Conservation (phyloP, 1,140 invertebrate genomes). For the Drosophila takahashii region DNA sequence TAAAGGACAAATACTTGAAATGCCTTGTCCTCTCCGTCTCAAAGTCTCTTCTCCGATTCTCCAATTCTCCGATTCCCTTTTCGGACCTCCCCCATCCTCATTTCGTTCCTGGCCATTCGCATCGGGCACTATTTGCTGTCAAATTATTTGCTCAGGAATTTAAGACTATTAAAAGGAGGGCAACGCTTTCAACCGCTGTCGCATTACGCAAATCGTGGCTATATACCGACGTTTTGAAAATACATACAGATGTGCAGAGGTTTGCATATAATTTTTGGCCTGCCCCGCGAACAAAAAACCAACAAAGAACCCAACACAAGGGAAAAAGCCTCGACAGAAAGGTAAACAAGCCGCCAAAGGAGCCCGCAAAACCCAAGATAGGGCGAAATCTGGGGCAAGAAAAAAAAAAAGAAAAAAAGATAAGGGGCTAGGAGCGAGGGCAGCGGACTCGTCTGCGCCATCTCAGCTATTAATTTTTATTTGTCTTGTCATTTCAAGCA, state of each 20-base stretch:
- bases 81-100: background rate
- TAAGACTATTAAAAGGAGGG: constrained; percentile 69
- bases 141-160: constrained; percentile 75
- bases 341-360: constrained; percentile 76
- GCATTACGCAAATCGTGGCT: constrained; percentile 62
- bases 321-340: constrained; percentile 59
- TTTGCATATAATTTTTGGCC: constrained; percentile 22
- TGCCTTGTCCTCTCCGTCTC: background rate
- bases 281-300: constrained; percentile 71
- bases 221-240: constrained; percentile 28
- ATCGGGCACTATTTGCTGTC: constrained; percentile 65
- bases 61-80: background rate
- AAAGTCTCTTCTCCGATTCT: background rate
- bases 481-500: constrained; percentile 76
- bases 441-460: constrained; percentile 16
- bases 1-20: constrained; percentile 35
- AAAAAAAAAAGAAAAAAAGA: background rate
- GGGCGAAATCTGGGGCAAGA: constrained; percentile 38
- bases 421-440: background rate
- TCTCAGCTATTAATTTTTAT: constrained; percentile 74
- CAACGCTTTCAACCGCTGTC: constrained; percentile 55
- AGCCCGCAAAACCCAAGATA: constrained; percentile 37
- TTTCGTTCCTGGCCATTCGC: constrained; percentile 35
- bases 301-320: constrained; percentile 58
- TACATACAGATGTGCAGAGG: constrained; percentile 36